Base-by-base conservation (phyloP, 2,113 vertebrate genomes). In the Saccopteryx leptura region DNA sequence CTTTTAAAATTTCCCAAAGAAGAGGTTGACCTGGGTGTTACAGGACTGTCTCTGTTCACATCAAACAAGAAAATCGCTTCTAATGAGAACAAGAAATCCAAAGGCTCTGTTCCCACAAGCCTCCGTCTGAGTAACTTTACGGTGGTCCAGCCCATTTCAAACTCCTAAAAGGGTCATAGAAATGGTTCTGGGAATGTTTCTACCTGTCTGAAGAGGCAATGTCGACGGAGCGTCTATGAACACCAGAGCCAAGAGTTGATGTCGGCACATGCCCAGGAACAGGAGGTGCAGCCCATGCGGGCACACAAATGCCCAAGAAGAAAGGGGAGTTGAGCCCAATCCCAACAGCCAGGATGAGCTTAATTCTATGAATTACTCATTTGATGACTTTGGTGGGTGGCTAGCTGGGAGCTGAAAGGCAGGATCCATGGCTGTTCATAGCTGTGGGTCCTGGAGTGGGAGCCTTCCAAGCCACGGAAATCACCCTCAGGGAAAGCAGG, bases 211-310 rank as follows among this genome's bases (percentile, higher is more conserved):
- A 54, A 82, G 65, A 56, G 2, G 69, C n/a, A 1, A 1, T 2
- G 1, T 4, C 3, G 26, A 88, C 12, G 33, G 9, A 19, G 31
- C 5, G 0, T 10, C 68, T 11, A 1, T 1, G 18, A 7, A 1
- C 3, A 23, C 39, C 0, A 0, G 0, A 0, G 14, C 46, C 1
- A 31, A 11, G n/a, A 6, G 0, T 17, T 26, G 2, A 12, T 31
- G 9, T 61, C 46, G 2, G 6, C 3, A 1, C 50, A 31, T 1
- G 2, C n/a, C 13, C 15, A 18, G 63, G 63, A 26, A 23, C 5
- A 0, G 12, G 71, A 5, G 71, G 19, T 33, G 9, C 2, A 0
- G 28, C 54, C 10, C 0, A 6, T 2, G 23, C 2, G 14, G 28
- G 48, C 46, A 33, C 31, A 10, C 21, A 21, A 50, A 10, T 31